Percentiles rank a stretch among this genome's conserved stretches.
Evolutionary conservation across 1,140 invertebrate species (phyloP).

Genomic region (Drosophila grimshawi): DNA sequence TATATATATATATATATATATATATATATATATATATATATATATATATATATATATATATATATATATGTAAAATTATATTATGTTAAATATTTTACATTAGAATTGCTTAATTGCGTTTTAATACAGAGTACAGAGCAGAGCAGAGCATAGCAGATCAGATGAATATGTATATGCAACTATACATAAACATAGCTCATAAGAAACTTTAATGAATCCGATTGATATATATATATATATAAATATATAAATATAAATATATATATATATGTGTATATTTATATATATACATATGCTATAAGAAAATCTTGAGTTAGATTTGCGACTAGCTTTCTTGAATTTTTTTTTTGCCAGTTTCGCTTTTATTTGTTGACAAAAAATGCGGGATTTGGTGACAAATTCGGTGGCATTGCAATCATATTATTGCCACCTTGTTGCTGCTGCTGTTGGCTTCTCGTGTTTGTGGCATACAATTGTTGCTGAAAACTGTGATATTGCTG

Average conservation of each 20-base stretch:
- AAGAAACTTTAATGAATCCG: neutral
- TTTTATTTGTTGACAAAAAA: slow-evolving; percentile 77
- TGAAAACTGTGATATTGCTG: slow-evolving; percentile 98
- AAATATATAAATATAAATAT: too few relatives aligned
- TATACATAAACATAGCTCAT: slow-evolving; percentile 26
- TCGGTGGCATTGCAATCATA: slow-evolving; percentile 78
- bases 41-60: slow-evolving; percentile 20
- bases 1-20: slow-evolving; percentile 25
- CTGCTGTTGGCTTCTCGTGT: slow-evolving; percentile 88
- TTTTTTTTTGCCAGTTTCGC: neutral
- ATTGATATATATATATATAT: too few relatives aligned
- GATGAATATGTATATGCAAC: slow-evolving; percentile 26
- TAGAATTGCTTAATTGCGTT: slow-evolving; percentile 57
- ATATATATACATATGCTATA: too few relatives aligned
- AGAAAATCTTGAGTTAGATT: too few relatives aligned
- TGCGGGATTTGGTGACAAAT: slow-evolving; percentile 68
- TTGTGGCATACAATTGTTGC: slow-evolving; percentile 96
- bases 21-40: slow-evolving; percentile 20
- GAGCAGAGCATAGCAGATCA: slow-evolving; percentile 18
- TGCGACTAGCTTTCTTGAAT: neutral
- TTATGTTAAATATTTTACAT: slow-evolving; percentile 40
- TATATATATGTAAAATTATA: slow-evolving; percentile 2
- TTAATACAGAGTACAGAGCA: slow-evolving; percentile 54
- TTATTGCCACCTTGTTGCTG: slow-evolving; percentile 52
- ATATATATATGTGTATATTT: too few relatives aligned